Percentiles rank a stretch among this genome's conserved stretches.
These are phyloP conservation scores for Cairina moschata DNA, from an alignment of 2,113 vertebrate species.

Conservation along the genomic window DNA sequence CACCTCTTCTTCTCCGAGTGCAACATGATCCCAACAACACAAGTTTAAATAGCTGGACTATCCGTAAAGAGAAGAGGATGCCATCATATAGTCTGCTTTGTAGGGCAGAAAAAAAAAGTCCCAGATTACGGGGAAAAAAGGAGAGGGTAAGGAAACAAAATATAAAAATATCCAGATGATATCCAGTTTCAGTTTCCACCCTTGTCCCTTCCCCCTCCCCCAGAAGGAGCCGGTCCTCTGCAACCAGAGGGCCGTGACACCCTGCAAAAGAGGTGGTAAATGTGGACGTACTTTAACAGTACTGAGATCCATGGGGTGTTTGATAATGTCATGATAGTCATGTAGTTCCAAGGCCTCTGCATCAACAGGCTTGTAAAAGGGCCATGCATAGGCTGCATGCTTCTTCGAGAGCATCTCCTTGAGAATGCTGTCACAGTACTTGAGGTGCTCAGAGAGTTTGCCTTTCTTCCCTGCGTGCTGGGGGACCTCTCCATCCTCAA, in stretches of 20 bases:
- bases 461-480: conserved; percentile 78
- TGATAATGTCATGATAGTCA: conserved; percentile 97
- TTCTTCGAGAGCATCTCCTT: conserved; percentile 96
- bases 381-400: conserved; percentile 92
- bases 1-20: conserved; percentile 33
- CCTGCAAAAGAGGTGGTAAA: conserved; percentile 34
- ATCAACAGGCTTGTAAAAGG: conserved; percentile 97
- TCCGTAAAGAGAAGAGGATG: neutral
- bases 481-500: conserved; percentile 80
- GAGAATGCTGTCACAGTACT: conserved; percentile 90
- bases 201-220: conserved; percentile 40
- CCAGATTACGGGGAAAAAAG: neutral
- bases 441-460: conserved; percentile 85
- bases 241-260: conserved; percentile 14
- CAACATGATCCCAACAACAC: conserved; percentile 3
- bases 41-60: neutral
- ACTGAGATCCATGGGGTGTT: conserved; percentile 97
- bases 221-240: conserved; percentile 14
- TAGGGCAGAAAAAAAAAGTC: neutral
- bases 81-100: neutral
- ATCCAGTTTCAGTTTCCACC: neutral
- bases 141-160: neutral
- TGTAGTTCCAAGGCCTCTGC: conserved; percentile 90
- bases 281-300: conserved; percentile 87
- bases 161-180: neutral